Percentiles rank a stretch among this genome's conserved stretches.
phyloP scores from a whole-genome alignment of 2,113 vertebrate species.

The Alethe diademata region DNA sequence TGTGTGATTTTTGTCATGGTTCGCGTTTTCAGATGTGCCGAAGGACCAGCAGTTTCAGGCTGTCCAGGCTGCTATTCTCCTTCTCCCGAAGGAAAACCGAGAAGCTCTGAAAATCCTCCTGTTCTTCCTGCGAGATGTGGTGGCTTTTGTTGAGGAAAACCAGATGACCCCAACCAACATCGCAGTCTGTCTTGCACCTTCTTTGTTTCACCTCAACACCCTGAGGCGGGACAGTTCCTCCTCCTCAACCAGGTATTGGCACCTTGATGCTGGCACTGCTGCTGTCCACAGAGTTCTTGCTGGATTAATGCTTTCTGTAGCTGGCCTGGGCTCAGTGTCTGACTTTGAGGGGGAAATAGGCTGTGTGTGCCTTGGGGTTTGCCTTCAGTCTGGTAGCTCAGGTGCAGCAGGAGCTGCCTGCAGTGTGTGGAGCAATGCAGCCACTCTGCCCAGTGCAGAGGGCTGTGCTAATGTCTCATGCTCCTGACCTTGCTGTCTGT shows the following conservation, averaged over 20 bases:
- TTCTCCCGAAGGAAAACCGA: constrained; percentile 85
- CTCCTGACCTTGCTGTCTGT: background rate
- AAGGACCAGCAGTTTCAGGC: constrained; percentile 84
- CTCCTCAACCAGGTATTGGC: constrained; percentile 68
- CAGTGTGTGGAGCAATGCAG: accelerated
- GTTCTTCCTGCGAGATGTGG: constrained; percentile 83
- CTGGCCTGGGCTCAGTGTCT: background rate
- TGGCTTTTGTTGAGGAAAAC: constrained; percentile 81
- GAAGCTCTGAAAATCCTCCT: constrained; percentile 84
- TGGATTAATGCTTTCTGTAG: background rate
- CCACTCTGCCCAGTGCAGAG: accelerated
- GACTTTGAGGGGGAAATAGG: background rate
- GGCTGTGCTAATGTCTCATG: accelerated
- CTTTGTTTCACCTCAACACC: constrained; percentile 87
- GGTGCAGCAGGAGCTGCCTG: background rate
- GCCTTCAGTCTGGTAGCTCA: background rate
- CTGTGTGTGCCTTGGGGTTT: background rate
- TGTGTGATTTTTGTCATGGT: background rate
- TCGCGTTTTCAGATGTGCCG: constrained; percentile 74
- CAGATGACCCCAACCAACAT: constrained; percentile 91
- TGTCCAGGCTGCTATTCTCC: constrained; percentile 82
- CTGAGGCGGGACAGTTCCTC: constrained; percentile 74
- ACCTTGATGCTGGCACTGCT: background rate
- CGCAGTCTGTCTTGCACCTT: constrained; percentile 87
- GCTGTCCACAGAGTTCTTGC: background rate